Evolutionary conservation across 2,888 invertebrate species (phyloP).

Genomic region (Hirtodrosophila confusa): DNA sequence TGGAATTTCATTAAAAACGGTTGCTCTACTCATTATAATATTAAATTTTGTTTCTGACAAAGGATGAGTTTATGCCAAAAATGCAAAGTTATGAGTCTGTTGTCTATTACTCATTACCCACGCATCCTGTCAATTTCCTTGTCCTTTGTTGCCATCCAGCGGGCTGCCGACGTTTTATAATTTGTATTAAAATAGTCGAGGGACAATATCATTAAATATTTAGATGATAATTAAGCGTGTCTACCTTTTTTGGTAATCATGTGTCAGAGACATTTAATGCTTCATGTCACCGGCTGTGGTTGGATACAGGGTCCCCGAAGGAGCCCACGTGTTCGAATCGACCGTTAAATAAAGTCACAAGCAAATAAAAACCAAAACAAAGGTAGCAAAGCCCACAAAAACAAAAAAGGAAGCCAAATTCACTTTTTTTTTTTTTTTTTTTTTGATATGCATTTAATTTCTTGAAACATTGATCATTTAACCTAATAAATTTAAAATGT

Average conservation of each 20-base stretch:
- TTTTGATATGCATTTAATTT: too few relatives aligned
- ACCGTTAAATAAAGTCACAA: constrained; percentile 15
- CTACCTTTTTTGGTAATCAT: background rate
- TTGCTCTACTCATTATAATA: constrained; percentile 6
- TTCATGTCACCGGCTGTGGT: background rate
- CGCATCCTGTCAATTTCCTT: background rate
- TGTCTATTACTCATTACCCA: background rate
- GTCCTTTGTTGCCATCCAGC: background rate
- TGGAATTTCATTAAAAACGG: too few relatives aligned
- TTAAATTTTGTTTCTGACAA: background rate
- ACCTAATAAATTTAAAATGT: too few relatives aligned
- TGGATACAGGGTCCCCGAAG: background rate
- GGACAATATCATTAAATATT: constrained; percentile 21
- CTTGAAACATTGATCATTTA: too few relatives aligned
- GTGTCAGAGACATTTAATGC: background rate
- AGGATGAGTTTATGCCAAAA: too few relatives aligned
- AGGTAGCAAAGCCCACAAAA: constrained; percentile 1
- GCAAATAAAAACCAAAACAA: constrained; percentile 34
- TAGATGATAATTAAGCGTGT: constrained; percentile 16
- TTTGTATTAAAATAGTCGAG: constrained; percentile 2
- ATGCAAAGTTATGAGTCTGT: background rate
- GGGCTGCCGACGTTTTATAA: too few relatives aligned
- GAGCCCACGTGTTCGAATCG: constrained; percentile 5
- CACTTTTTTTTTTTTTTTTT: too few relatives aligned
- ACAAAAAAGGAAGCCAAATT: too few relatives aligned